A percentile compares a stretch with the other conserved stretches of the same genome.
Conservation (phyloP, 2,888 invertebrate species). For the Neoitamus cyanurus region DNA sequence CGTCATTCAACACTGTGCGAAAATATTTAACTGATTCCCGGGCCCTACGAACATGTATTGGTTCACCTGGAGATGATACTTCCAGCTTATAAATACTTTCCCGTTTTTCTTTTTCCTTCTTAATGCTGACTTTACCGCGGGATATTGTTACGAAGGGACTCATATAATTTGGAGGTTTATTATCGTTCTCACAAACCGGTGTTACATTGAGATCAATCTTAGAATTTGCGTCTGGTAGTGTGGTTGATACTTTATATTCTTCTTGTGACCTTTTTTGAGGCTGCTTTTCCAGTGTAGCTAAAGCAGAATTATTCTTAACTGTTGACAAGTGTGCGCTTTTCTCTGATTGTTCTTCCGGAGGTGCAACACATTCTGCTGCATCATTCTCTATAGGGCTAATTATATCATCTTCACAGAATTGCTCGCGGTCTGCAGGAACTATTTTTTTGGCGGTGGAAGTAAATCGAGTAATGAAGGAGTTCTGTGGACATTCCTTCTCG, state of each 20-base stretch:
- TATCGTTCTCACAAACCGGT: slow-evolving; percentile 18
- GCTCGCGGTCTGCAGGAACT: neutral
- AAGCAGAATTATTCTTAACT: too few relatives aligned
- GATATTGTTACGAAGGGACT: slow-evolving; percentile 69
- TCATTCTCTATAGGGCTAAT: neutral
- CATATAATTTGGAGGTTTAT: slow-evolving; percentile 57
- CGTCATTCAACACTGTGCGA: slow-evolving; percentile 63
- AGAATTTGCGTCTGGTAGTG: neutral
- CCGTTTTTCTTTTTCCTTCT: slow-evolving; percentile 66
- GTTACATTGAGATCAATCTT: slow-evolving; percentile 4
- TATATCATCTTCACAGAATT: neutral
- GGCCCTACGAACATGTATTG: slow-evolving; percentile 53
- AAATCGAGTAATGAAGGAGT: neutral
- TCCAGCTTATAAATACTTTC: slow-evolving; percentile 58
- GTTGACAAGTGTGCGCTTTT: neutral
- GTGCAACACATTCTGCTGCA: neutral
- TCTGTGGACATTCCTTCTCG: neutral
- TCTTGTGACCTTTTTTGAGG: too few relatives aligned
- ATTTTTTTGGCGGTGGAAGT: neutral
- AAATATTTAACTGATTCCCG: slow-evolving; percentile 61
- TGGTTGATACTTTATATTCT: too few relatives aligned
- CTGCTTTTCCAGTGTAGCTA: too few relatives aligned
- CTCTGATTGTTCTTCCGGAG: neutral
- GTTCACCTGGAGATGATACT: neutral
- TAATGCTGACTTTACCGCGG: slow-evolving; percentile 69